phyloP scores from a whole-genome alignment of 2,797 vertebrate species.

The Cyclura pinguis region DNA sequence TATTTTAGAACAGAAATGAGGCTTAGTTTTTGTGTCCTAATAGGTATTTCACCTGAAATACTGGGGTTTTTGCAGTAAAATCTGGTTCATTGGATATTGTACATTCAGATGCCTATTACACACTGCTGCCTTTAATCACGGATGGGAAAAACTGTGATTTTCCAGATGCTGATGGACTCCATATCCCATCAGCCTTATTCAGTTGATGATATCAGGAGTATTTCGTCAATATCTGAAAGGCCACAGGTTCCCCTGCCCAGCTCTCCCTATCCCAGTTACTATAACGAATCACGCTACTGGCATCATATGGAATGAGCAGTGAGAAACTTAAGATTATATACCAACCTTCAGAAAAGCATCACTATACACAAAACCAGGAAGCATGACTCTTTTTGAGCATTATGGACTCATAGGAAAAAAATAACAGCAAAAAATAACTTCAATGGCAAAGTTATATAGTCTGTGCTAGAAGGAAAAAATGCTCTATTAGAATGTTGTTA shows the following conservation, averaged over 20 bases:
- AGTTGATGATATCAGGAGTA: neutral
- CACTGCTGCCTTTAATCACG: neutral
- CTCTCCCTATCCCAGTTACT: neutral
- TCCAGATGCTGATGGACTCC: neutral
- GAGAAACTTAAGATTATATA: neutral
- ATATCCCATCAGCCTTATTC: neutral
- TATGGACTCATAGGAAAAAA: neutral
- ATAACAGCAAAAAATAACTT: neutral
- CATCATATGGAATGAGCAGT: neutral
- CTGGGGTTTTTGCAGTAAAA: conserved; percentile 20
- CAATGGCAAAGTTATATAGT: neutral
- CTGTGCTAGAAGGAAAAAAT: neutral
- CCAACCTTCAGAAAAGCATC: neutral
- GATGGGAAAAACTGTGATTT: neutral
- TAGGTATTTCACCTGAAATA: conserved; percentile 2
- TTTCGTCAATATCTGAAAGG: neutral
- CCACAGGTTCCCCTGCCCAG: neutral
- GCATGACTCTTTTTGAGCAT: neutral
- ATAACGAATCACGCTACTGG: neutral
- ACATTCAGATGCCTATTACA: conserved; percentile 6
- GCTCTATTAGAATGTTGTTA: neutral
- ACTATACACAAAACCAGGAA: neutral
- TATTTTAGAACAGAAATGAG: conserved; percentile 26
- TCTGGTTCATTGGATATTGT: conserved; percentile 41
- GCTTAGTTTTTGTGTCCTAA: neutral